Evolutionary conservation across 2,888 invertebrate species (phyloP).

Genomic region (Amblyjoppa proteus): DNA sequence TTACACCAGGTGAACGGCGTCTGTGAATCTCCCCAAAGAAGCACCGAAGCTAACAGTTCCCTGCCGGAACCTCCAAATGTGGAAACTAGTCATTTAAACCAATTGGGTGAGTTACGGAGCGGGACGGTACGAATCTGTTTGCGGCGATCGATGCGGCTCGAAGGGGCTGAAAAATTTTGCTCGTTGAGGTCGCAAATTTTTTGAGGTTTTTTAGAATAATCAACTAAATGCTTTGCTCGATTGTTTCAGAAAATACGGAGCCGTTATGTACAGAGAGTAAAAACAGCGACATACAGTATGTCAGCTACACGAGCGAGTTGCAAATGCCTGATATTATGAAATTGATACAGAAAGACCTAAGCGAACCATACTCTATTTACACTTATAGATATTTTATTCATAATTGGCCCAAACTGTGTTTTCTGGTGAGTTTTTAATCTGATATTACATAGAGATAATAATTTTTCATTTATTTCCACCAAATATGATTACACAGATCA

Average conservation of each 20-base stretch:
- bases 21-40: conserved; percentile 77
- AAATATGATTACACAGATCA: background rate
- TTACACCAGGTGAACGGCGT: conserved; percentile 80
- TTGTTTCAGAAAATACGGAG: conserved; percentile 75
- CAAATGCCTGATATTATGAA: conserved; percentile 99
- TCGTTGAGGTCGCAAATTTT: background rate
- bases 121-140: background rate
- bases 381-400: conserved; percentile 99
- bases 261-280: conserved; percentile 75
- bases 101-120: conserved; percentile 76
- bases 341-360: conserved; percentile 99
- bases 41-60: conserved; percentile 71
- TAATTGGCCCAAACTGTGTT: conserved; percentile 99
- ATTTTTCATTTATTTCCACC: background rate
- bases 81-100: conserved; percentile 82
- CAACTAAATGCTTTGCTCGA: background rate
- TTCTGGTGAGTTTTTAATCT: conserved; percentile 89
- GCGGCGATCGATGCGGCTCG: background rate
- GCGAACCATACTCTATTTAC: conserved; percentile 99
- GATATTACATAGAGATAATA: background rate
- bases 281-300: conserved; percentile 86
- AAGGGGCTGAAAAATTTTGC: too few species aligned
- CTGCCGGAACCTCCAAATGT: conserved; percentile 73
- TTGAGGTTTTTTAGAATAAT: background rate
- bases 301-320: conserved; percentile 96